phyloP scores from a whole-genome alignment of 2,797 vertebrate genomes.

The Sebastolobus alascanus region DNA sequence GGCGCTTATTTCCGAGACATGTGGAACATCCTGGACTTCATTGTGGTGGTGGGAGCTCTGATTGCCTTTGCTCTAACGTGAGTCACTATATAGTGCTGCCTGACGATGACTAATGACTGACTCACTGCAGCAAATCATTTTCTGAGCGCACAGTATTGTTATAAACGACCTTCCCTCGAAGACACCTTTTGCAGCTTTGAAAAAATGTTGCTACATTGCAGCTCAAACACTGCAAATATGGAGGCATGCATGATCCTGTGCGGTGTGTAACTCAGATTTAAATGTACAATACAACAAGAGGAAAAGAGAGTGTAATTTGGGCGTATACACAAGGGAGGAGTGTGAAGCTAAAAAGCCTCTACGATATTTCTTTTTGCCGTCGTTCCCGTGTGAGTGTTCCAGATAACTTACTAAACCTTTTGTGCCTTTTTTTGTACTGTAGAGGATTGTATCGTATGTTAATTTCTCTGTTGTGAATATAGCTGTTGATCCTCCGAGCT shows the following conservation, averaged over 20 bases:
- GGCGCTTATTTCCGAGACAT: conserved; percentile 98
- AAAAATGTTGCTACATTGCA: conserved; percentile 23
- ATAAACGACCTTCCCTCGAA: conserved; percentile 52
- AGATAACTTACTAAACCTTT: conserved; percentile 37
- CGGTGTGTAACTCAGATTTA: conserved; percentile 21
- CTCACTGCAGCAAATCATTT: conserved; percentile 68
- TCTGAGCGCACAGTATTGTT: conserved; percentile 54
- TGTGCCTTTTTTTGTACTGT: conserved; percentile 60
- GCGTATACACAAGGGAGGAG: conserved; percentile 10
- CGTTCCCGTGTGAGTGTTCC: conserved; percentile 26
- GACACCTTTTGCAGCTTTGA: conserved; percentile 17
- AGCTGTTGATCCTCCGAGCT: conserved; percentile 73
- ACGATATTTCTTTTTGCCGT: conserved; percentile 37
- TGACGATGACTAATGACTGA: conserved; percentile 74
- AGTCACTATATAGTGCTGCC: conserved; percentile 82
- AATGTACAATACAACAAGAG: neutral
- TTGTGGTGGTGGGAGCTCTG: conserved; percentile 97
- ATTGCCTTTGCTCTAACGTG: conserved; percentile 98
- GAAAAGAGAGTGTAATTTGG: conserved; percentile 12
- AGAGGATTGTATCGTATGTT: conserved; percentile 62
- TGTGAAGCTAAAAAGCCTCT: conserved; percentile 14
- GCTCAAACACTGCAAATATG: conserved; percentile 15
- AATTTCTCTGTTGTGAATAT: conserved; percentile 82
- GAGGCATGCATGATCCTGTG: conserved; percentile 7
- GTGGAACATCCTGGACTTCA: conserved; percentile 99